phyloP scores from a whole-genome alignment of 1,140 invertebrate genomes.

The Tetramorium alpestre region DNA sequence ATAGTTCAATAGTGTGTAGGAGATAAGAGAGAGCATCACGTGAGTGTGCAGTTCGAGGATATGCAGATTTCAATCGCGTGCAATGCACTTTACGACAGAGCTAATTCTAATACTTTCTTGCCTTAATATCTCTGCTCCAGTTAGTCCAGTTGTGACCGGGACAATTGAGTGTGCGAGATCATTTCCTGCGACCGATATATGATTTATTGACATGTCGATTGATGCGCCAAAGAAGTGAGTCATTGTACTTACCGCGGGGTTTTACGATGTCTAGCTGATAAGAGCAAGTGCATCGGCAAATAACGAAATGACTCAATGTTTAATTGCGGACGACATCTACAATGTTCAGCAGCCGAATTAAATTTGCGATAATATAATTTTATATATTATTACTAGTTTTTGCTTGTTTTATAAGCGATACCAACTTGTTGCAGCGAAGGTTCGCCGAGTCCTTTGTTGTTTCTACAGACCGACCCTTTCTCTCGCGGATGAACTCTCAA shows the following conservation, averaged over 20 bases:
- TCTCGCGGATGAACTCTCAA: slow-evolving; percentile 4
- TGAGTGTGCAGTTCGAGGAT: slow-evolving; percentile 26
- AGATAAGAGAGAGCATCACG: slow-evolving; percentile 62
- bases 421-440: background rate
- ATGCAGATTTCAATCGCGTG: slow-evolving; percentile 19
- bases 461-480: background rate
- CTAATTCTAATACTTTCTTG: background rate
- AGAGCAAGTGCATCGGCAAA: slow-evolving; percentile 35
- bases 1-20: slow-evolving; percentile 64
- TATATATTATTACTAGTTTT: background rate
- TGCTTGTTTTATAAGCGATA: background rate
- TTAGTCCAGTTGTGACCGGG: too few species aligned
- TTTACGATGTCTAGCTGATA: slow-evolving; percentile 46
- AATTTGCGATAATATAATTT: background rate
- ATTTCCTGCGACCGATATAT: background rate
- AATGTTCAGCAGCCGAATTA: slow-evolving; percentile 7
- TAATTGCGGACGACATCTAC: slow-evolving; percentile 30
- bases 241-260: background rate
- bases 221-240: slow-evolving; percentile 27
- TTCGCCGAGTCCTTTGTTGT: slow-evolving; percentile 7
- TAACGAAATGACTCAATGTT: slow-evolving; percentile 41
- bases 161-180: background rate
- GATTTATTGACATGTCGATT: slow-evolving; percentile 22
- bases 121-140: background rate
- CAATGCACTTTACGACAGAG: background rate